A percentile compares a stretch with the other conserved stretches of the same genome.
phyloP scores from a whole-genome alignment of 1,140 invertebrate genomes.

The Drosophila dunni region DNA sequence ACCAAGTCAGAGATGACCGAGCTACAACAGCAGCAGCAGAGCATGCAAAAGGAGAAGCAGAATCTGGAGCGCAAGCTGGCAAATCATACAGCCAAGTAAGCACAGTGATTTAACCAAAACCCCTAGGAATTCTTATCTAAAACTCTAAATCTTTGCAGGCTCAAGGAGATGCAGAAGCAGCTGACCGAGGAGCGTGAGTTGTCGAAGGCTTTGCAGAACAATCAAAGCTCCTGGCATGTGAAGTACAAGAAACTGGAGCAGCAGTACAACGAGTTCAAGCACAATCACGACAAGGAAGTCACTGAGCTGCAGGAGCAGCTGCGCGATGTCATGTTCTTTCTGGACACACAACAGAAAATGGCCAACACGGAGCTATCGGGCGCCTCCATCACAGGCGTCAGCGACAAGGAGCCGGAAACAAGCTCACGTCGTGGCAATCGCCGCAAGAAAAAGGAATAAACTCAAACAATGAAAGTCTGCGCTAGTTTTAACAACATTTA shows the following conservation, averaged over 20 bases:
- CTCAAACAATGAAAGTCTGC: not conserved
- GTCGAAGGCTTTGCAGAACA: constrained; percentile 90
- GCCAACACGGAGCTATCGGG: constrained; percentile 87
- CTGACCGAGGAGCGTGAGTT: constrained; percentile 92
- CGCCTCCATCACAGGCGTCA: constrained; percentile 88
- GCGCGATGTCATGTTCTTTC: constrained; percentile 97
- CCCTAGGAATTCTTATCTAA: not conserved
- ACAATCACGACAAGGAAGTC: constrained; percentile 92
- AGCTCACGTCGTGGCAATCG: constrained; percentile 59
- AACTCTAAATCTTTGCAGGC: constrained; percentile 59
- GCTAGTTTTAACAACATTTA: not conserved
- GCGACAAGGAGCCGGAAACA: constrained; percentile 61
- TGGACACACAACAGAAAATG: constrained; percentile 91
- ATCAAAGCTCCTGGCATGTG: constrained; percentile 91
- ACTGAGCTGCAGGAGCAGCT: constrained; percentile 95
- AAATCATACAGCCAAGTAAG: constrained; percentile 87
- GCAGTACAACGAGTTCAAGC: constrained; percentile 88
- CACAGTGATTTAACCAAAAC: not conserved
- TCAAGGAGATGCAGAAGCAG: constrained; percentile 87
- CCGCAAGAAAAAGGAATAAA: constrained; percentile 68
- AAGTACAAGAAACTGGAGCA: constrained; percentile 89
- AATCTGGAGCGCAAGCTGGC: constrained; percentile 88
- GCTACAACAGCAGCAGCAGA: constrained; percentile 86
- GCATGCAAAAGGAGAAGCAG: constrained; percentile 88
- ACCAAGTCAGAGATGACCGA: constrained; percentile 85